Conservation (phyloP, 2,113 vertebrate genomes). For the Oryzias celebensis region DNA sequence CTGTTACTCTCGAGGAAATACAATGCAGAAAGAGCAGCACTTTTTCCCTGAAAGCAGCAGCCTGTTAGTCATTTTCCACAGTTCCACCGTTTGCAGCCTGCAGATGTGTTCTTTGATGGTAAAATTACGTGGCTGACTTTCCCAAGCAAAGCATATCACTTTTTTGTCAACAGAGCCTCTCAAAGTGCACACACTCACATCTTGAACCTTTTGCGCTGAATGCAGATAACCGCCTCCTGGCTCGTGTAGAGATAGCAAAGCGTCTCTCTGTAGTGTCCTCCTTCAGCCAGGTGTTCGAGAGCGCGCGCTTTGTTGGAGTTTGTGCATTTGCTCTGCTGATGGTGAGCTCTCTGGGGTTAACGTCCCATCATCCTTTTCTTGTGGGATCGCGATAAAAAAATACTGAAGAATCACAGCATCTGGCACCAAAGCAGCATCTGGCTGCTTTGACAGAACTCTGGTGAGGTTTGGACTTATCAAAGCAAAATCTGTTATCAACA, state of each 20-base stretch:
- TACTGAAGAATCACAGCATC: no score
- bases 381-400: no score
- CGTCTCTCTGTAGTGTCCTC: conserved; percentile 19
- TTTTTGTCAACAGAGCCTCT: conserved; percentile 44
- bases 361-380: conserved; percentile 17
- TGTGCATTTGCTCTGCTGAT: conserved; percentile 21
- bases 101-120: conserved; percentile 30
- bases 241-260: conserved; percentile 48
- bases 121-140: conserved; percentile 31
- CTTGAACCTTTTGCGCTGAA: conserved; percentile 34
- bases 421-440: conserved; percentile 25
- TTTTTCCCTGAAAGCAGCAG: conserved; percentile 23
- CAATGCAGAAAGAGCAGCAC: not conserved
- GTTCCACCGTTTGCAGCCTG: not conserved
- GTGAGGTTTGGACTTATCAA: conserved; percentile 30
- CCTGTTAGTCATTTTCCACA: conserved; percentile 28
- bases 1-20: not conserved
- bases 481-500: conserved; percentile 20
- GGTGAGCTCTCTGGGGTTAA: conserved; percentile 9
- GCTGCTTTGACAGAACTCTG: conserved; percentile 43
- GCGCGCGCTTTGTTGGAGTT: conserved; percentile 26
- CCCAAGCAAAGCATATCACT: conserved; percentile 31
- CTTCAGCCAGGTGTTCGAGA: conserved; percentile 15
- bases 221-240: conserved; percentile 48
- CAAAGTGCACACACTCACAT: conserved; percentile 34